Percentiles rank a stretch among this genome's conserved stretches.
Conservation (phyloP, 2,888 invertebrate genomes). For the Rugalucina vietnamica region DNA sequence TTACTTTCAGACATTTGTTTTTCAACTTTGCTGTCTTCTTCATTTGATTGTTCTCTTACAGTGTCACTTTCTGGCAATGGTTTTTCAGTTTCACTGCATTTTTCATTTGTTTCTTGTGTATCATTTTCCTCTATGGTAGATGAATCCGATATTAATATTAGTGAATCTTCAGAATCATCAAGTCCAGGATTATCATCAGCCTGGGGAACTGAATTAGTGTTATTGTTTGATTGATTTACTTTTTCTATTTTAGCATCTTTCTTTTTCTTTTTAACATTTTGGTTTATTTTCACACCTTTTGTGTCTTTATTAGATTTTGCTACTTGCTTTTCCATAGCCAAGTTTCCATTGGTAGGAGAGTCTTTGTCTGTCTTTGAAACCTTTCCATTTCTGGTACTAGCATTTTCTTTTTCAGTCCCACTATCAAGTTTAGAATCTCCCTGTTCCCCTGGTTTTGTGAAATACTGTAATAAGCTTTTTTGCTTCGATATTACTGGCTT, state of each 20-base stretch:
- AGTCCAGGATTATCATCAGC: background rate
- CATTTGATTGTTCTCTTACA: too few relatives aligned
- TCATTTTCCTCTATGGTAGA: conserved; percentile 1
- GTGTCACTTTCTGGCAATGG: too few relatives aligned
- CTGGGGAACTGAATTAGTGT: too few relatives aligned
- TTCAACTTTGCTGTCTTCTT: too few relatives aligned
- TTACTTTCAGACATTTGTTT: too few relatives aligned
- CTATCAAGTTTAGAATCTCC: background rate
- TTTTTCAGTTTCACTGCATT: too few relatives aligned
- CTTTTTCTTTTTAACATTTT: background rate
- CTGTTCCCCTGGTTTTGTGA: conserved; percentile 36
- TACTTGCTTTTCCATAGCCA: background rate
- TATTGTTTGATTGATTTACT: background rate
- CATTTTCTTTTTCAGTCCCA: conserved; percentile 14
- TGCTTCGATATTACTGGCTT: conserved; percentile 56
- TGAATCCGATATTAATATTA: background rate
- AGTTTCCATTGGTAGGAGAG: background rate
- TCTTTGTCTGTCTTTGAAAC: background rate
- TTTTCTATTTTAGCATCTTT: background rate
- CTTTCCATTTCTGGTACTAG: conserved; percentile 9
- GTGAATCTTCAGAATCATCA: background rate
- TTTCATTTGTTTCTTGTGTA: background rate
- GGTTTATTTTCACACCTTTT: too few relatives aligned
- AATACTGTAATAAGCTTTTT: conserved; percentile 60
- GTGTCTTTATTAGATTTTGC: background rate